Base-by-base conservation (phyloP, 1,140 invertebrate species). In the Samia ricini region DNA sequence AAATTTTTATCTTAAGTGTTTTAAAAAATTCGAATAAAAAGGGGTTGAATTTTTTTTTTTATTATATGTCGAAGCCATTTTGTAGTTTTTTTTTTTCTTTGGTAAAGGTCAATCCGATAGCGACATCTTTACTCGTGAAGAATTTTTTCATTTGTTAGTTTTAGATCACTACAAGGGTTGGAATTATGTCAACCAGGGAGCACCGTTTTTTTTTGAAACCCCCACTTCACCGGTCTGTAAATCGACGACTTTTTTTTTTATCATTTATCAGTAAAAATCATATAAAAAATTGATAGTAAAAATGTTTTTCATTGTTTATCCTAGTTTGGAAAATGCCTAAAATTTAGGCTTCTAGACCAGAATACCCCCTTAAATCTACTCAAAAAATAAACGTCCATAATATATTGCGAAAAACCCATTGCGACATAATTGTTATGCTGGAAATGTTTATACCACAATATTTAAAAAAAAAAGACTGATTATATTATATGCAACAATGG, bases 261-360 rank as follows among this genome's bases (percentile, higher is more conserved):
- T 51, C 19, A 6, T 51, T 51, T 51, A 12, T 19, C 49, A 51
- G 19, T 20, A 51, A 36, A 51, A 51, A 51, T 5, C 49, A 49
- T n/a, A 51, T 51, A 51, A 51, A 51, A 51, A 51, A 51, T 19
- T 20, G 49, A 51, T 51, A 51, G 49, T 51, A 51, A 51, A 51
- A 51, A 5, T 51, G 49, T 51, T 51, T 51, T 51, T 51, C 18
- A 51, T 51, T 51, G 4, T 51, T 51, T 51, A 51, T 19, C 18
- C 10, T 51, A 51, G 10, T 51, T 51, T 51, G 2, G 19, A 51
- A 51, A 51, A 51, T 51, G 18, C 49, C 49, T 51, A 51, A 51
- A 51, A 51, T 51, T 51, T 12, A 19, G 2, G 49, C 49, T 7
- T 51, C 49, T 51, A 51, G 49, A 51, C 6, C 49, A 19, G 49